Conservation (phyloP, 1,140 invertebrate species). For the Drosophila sp. region DNA sequence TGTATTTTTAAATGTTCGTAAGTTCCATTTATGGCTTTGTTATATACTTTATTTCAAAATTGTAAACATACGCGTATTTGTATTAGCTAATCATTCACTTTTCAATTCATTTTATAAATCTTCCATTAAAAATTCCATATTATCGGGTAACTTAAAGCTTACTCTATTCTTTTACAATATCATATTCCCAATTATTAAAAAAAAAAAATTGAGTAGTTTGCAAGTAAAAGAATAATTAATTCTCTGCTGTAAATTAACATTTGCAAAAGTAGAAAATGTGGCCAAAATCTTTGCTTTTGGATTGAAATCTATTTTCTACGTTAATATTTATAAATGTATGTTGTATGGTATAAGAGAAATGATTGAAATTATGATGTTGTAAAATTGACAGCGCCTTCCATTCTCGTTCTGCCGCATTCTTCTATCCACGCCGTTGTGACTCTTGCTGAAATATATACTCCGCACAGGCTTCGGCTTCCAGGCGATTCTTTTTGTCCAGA, state of each 20-base stretch:
- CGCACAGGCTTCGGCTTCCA: constrained; percentile 72
- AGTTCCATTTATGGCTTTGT: constrained; percentile 1
- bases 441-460: constrained; percentile 82
- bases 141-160: constrained; percentile 28
- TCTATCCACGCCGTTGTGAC: constrained; percentile 22
- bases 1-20: constrained; percentile 11
- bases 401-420: not conserved
- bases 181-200: constrained; percentile 19
- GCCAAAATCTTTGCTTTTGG: not conserved
- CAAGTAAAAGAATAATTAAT: constrained; percentile 21
- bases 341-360: not conserved
- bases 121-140: constrained; percentile 47
- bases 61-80: constrained; percentile 40
- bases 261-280: not conserved
- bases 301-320: constrained; percentile 29
- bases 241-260: constrained; percentile 9
- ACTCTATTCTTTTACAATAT: constrained; percentile 27
- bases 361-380: constrained; percentile 15
- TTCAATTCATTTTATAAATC: constrained; percentile 45
- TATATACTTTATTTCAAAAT: constrained; percentile 44
- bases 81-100: constrained; percentile 30
- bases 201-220: constrained; percentile 10
- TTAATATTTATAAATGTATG: constrained; percentile 26
- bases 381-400: not conserved
- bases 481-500: constrained; percentile 57